phyloP scores from a whole-genome alignment of 2,797 vertebrate species.

The Lycodopsis pacificus region DNA sequence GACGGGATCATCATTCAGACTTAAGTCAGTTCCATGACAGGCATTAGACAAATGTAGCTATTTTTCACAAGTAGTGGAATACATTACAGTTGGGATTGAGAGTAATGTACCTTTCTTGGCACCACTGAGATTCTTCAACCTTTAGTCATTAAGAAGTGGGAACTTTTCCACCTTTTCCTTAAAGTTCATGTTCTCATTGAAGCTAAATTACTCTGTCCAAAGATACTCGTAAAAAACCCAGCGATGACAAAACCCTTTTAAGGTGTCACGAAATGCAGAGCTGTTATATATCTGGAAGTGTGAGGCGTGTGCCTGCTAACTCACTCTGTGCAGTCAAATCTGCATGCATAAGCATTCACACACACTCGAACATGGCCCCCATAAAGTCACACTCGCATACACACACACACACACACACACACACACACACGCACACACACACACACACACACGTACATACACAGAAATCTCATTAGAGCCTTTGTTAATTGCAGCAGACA shows the following conservation, averaged over 20 bases:
- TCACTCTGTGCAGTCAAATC: constrained; percentile 44
- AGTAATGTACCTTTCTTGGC: constrained; percentile 82
- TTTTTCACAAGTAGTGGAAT: constrained; percentile 79
- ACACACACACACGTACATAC: constrained; percentile 68
- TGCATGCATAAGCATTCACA: constrained; percentile 78
- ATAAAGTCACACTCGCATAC: constrained; percentile 60
- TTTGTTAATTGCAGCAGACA: constrained; percentile 92
- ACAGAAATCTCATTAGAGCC: constrained; percentile 93
- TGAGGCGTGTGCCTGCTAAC: constrained; percentile 39
- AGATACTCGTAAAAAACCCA: constrained; percentile 89
- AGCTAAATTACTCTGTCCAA: constrained; percentile 88
- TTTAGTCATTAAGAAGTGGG: constrained; percentile 80
- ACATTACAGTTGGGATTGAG: constrained; percentile 79
- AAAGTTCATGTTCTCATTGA: constrained; percentile 87
- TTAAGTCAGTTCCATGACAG: constrained; percentile 78
- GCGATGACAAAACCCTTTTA: constrained; percentile 87
- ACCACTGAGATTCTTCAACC: constrained; percentile 79
- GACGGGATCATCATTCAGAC: constrained; percentile 75
- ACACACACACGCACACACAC: constrained; percentile 68
- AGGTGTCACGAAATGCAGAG: constrained; percentile 83
- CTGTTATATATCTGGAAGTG: constrained; percentile 79
- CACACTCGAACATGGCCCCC: constrained; percentile 38
- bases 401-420: constrained; percentile 67
- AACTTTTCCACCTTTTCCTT: constrained; percentile 81
- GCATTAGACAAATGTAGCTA: constrained; percentile 82